phyloP scores from a whole-genome alignment of 1,140 invertebrate genomes.

The Caenorhabditis latens region DNA sequence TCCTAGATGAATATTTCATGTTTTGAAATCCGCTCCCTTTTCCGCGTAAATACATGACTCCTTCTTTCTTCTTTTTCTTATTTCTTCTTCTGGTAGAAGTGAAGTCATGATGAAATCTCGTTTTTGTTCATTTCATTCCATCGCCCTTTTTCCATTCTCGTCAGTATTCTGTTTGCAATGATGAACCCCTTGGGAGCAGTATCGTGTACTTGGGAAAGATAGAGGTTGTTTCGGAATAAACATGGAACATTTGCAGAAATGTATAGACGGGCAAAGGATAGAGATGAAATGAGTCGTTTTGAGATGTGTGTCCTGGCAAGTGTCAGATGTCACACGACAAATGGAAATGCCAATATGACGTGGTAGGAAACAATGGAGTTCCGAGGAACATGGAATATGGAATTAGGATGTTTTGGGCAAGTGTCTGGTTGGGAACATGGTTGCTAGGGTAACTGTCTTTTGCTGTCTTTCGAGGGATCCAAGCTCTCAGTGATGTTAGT shows the following conservation, averaged over 20 bases:
- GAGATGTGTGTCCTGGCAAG: neutral
- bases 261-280: neutral
- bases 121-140: neutral
- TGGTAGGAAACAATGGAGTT: neutral
- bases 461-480: neutral
- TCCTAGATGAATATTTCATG: slow-evolving; percentile 55
- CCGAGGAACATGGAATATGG: neutral
- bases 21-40: slow-evolving; percentile 55
- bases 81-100: slow-evolving; percentile 36
- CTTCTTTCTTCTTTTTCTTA: neutral
- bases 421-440: neutral
- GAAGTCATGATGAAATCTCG: slow-evolving; percentile 47
- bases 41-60: slow-evolving; percentile 55
- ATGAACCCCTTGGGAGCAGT: slow-evolving; percentile 35
- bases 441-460: neutral
- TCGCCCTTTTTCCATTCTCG: neutral
- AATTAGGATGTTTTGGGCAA: neutral
- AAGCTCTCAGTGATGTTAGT: too few species aligned
- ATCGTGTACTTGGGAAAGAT: neutral
- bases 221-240: neutral
- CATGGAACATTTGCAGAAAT: neutral
- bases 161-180: slow-evolving; percentile 30
- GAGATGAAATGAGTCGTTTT: neutral
- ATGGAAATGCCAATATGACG: slow-evolving; percentile 48
- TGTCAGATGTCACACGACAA: slow-evolving; percentile 55